A percentile compares a stretch with the other conserved stretches of the same genome.
phyloP scores from a whole-genome alignment of 2,113 vertebrate genomes.

The Phrynosoma platyrhinos region DNA sequence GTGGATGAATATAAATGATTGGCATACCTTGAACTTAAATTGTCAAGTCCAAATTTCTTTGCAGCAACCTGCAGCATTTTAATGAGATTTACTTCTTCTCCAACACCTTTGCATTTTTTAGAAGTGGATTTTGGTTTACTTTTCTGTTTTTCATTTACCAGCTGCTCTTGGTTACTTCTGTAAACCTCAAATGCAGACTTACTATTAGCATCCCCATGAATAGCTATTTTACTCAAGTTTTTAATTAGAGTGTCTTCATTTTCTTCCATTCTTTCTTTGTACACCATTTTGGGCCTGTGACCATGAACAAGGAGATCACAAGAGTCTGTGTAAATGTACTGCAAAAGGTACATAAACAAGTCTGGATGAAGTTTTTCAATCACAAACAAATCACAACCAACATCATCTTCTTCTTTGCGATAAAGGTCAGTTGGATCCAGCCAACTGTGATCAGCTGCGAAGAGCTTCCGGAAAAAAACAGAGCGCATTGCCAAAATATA shows the following conservation, averaged over 20 bases:
- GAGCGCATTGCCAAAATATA: constrained; percentile 90
- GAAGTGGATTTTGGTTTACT: constrained; percentile 81
- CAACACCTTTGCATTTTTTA: constrained; percentile 86
- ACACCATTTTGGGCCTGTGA: constrained; percentile 77
- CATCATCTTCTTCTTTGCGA: constrained; percentile 86
- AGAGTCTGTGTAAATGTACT: constrained; percentile 94
- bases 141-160: constrained; percentile 83
- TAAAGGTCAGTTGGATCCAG: constrained; percentile 76
- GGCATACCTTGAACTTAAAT: constrained; percentile 88
- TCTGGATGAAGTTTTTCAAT: constrained; percentile 91
- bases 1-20: neutral
- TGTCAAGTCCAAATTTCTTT: constrained; percentile 88
- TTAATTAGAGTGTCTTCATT: constrained; percentile 84
- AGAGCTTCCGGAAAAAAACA: constrained; percentile 88
- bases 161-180: constrained; percentile 79
- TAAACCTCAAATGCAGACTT: constrained; percentile 89
- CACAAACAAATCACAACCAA: constrained; percentile 89
- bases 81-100: constrained; percentile 83
- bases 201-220: constrained; percentile 77
- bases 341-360: constrained; percentile 87
- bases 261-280: constrained; percentile 71
- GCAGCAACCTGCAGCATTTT: constrained; percentile 90
- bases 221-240: constrained; percentile 84
- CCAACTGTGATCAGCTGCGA: constrained; percentile 73
- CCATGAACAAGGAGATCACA: constrained; percentile 92